Percentiles rank a stretch among this genome's conserved stretches.
Evolutionary conservation across 2,888 invertebrate species (phyloP).

Genomic region (Sipha maydis): DNA sequence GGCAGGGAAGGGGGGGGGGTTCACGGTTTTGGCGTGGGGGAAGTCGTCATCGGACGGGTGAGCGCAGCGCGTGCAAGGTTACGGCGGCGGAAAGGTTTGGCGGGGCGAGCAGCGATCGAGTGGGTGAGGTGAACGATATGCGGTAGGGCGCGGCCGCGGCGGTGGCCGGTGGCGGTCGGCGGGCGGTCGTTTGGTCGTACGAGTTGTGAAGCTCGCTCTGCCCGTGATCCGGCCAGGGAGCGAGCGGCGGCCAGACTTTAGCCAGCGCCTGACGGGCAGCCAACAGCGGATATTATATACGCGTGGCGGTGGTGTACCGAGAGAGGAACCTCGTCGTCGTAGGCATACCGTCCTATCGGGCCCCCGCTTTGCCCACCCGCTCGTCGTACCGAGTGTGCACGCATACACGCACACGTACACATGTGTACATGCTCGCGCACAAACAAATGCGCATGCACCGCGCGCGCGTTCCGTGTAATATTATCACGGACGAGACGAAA

Average conservation of each 20-base stretch:
- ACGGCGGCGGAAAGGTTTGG: not conserved
- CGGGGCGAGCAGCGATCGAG: no score
- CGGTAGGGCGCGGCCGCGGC: not conserved
- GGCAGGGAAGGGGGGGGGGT: not conserved
- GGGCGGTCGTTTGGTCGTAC: not conserved
- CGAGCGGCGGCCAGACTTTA: constrained; percentile 2
- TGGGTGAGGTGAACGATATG: not conserved
- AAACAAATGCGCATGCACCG: no score
- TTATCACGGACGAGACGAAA: not conserved
- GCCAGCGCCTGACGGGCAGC: not conserved
- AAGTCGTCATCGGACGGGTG: not conserved
- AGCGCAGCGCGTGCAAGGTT: not conserved
- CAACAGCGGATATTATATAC: not conserved
- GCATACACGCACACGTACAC: not conserved
- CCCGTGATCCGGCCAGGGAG: not conserved
- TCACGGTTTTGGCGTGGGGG: not conserved
- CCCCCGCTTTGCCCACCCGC: not conserved
- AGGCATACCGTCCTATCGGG: not conserved
- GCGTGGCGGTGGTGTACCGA: not conserved
- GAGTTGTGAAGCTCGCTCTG: not conserved
- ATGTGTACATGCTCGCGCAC: no score
- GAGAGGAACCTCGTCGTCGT: not conserved
- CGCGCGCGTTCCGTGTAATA: not conserved
- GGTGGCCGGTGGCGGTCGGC: not conserved
- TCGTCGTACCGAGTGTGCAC: not conserved